phyloP scores from a whole-genome alignment of 2,888 invertebrate species.

The Lamproptera curius region DNA sequence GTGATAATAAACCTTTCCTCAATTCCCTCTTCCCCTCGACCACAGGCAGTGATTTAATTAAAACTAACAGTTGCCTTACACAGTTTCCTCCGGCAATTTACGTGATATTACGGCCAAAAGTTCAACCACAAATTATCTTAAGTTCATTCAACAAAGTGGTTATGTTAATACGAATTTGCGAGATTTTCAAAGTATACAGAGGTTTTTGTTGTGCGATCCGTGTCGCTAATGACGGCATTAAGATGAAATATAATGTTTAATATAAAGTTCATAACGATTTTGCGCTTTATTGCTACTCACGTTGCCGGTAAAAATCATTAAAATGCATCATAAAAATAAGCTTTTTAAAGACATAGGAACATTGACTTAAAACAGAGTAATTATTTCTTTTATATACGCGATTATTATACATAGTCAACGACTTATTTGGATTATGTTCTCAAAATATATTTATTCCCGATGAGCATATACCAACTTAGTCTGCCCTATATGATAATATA shows the following conservation, averaged over 20 bases:
- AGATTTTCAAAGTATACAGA: constrained; percentile 56
- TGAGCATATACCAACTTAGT: too few species aligned
- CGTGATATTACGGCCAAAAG: constrained; percentile 76
- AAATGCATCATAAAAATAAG: constrained; percentile 55
- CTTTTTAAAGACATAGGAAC: constrained; percentile 62
- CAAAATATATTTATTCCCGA: too few species aligned
- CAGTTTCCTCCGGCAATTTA: constrained; percentile 78
- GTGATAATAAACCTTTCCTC: constrained; percentile 77
- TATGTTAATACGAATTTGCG: constrained; percentile 72
- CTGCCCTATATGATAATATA: too few species aligned
- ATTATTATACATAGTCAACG: too few species aligned
- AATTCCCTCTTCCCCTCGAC: constrained; percentile 68
- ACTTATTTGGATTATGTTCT: too few species aligned
- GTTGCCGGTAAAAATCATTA: constrained; percentile 53
- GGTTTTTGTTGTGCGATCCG: constrained; percentile 63
- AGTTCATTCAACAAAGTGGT: constrained; percentile 75
- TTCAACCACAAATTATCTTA: constrained; percentile 76
- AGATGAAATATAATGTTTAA: constrained; percentile 55
- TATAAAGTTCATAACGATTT: constrained; percentile 25
- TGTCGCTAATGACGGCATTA: constrained; percentile 59
- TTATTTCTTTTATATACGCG: too few species aligned
- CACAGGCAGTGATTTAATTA: constrained; percentile 75
- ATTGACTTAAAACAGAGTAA: too few species aligned
- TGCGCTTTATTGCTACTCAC: constrained; percentile 13
- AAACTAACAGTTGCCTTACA: constrained; percentile 78